phyloP scores from a whole-genome alignment of 2,113 vertebrate species.

The Macroglossus sobrinus region DNA sequence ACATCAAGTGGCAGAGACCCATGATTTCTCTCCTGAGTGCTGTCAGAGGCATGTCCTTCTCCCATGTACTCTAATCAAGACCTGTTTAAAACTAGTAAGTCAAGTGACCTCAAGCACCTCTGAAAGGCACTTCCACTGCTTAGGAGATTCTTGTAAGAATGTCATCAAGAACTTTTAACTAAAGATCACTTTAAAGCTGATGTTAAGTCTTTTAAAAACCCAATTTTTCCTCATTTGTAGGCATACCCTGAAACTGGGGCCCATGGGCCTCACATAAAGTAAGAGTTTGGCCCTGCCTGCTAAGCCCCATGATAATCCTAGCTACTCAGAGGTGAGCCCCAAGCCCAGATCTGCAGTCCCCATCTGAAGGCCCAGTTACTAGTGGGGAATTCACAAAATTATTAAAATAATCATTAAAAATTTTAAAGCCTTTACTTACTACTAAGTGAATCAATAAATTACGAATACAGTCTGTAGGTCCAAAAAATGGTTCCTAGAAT shows the following conservation, averaged over 20 bases:
- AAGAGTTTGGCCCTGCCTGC: not conserved
- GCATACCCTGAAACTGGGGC: not conserved
- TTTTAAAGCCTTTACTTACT: not conserved
- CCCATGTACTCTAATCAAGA: not conserved
- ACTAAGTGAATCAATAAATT: not conserved
- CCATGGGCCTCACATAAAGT: not conserved
- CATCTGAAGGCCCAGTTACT: not conserved
- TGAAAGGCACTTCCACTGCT: not conserved
- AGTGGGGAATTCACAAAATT: not conserved
- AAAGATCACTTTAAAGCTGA: slow-evolving; percentile 11
- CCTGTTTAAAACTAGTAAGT: not conserved
- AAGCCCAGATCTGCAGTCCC: not conserved
- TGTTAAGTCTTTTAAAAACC: not conserved
- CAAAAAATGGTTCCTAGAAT: not conserved
- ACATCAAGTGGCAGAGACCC: fast-evolving
- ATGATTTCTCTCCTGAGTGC: not conserved
- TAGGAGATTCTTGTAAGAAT: not conserved
- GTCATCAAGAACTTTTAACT: not conserved
- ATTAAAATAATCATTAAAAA: not conserved
- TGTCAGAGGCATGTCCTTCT: not conserved
- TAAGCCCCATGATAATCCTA: not conserved
- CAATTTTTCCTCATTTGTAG: not conserved
- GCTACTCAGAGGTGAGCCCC: not conserved
- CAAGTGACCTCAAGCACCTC: not conserved
- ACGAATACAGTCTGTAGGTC: not conserved